Evolutionary conservation across 2,113 vertebrate species (phyloP), one percentile per base, ranked within the genome.

Genomic region (Hiodon tergisus): DNA sequence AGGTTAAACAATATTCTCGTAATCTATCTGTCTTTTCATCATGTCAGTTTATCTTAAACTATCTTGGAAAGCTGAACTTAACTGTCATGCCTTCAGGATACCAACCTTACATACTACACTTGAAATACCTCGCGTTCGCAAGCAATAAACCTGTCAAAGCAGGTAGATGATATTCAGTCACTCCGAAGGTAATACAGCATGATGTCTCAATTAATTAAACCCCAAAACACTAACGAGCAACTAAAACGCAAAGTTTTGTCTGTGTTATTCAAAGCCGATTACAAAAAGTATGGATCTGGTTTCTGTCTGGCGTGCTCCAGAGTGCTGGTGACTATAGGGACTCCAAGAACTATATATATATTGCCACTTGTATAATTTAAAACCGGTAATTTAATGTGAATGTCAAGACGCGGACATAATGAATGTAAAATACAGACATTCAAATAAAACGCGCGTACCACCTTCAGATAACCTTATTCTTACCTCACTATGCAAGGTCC

Each of bases 221-320:
- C 71, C 67, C 63, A 52, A 74, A 74, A 75, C 72, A 79, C 78
- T 81, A 80, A 76, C 72, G 81, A 73, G 77, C 78, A 62, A 73
- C 71, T 75, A 79, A 73, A 82, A 76, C 82, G 80, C 8, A 52
- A 68, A 17, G 71, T 74, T 74, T 75, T 72, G 72, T 83, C 82
- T 77, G 67, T 86, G 88, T 85, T 86, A 86, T 88, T 90, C 87
- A 84, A 81, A 85, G 88, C 82, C 84, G 86, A 83, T 90, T 90
- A 88, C 89, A 87, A 89, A 88, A 91, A 79, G 85, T 85, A 74
- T 85, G 85, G 89, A 85, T 98, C 93, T 85, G 88, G 91, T 96
- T 94, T 93, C 94, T 83, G 78, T 85, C 84, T 90, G 84, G 80
- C 84, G 88, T 91, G 92, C 82, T 80, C 85, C 83, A 87, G 87